Evolutionary conservation across 1,140 invertebrate species (phyloP), one percentile per base, ranked within the genome.

Genomic region (Uloborus diversus): DNA sequence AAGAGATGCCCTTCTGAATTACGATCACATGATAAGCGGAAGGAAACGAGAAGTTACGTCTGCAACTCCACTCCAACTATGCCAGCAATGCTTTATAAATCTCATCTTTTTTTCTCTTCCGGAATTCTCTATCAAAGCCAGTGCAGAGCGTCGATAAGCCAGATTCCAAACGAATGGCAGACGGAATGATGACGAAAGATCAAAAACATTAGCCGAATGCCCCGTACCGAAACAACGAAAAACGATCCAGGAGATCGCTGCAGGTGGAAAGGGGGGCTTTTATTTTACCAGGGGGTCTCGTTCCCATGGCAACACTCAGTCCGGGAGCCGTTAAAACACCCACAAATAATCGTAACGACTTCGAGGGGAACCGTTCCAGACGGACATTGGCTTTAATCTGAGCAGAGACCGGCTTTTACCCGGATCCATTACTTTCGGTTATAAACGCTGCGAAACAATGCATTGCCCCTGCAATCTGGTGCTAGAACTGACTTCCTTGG

Each of bases 341-440:
- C 59, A 75, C 71, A 75, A 75, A 75, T 75, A 75, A 75, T 75
- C 71, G 71, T 75, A 75, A 75, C 71, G 71, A 75, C 71, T 64
- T 62, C n/a, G 28, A n/a, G 57, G 59, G 57, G 33, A 23, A 30
- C 66, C 20, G n/a, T 28, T 35, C 27, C 32, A 47, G 47, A 51
- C 71, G 57, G 42, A 64, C 59, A 32, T 14, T 28, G 71, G 49
- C 59, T 75, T 75, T 64, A 75, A 75, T 75, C 71, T 75, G 71
- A 64, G 59, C 35, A 32, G 23, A n/a, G 56, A n/a, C n/a, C 32
- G 28, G 59, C 71, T 75, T 75, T 64, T 35, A 51, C 35, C 61
- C 27, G 30, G 35, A 75, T 75, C 70, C 70, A 73, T 73, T 73
- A 70, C 68, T 70, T 70, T 56, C 68, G 70, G 49, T 73, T 73